Evolutionary conservation across 2,797 vertebrate genomes (phyloP), one percentile per base, ranked within the genome.

Genomic region (Eulemur mongoz): DNA sequence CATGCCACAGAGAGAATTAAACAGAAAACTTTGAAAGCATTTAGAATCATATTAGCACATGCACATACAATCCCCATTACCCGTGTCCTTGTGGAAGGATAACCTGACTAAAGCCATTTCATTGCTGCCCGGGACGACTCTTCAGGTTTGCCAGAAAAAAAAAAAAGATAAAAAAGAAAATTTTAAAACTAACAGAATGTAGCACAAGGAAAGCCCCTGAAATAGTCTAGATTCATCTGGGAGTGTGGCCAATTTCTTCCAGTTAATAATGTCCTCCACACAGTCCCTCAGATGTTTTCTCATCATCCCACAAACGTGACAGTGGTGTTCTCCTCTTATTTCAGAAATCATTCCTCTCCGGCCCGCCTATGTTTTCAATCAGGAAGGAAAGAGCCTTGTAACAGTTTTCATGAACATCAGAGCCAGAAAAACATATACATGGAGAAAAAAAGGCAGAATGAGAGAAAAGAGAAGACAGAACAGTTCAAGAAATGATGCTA

Each of bases 41-140:
- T 97, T 92, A 96, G 93, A 94, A 88, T 79, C 92, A 52, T 92
- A 94, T 97, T 96, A 97, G 92, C 95, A 85, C 93, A 87, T 82
- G 93, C 94, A 61, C 54, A 76, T 25, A 27, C 40, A 97, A 65
- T 27, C 40, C 25, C 75, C 52, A 82, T 54, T 13, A 63, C 80
- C 86, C 40, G 5, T 32, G 80, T 90, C 63, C 69, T 96, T 70
- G 80, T 72, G 57, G 89, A 94, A 92, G n/a, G 50, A 90, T 43
- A 93, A 89, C 17, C 17, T 52, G 59, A 94, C 54, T 48, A 90
- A 78, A 50, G 25, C 67, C 54, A 54, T 76, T 91, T 91, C 65
- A 61, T 87, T 81, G 91, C 94, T 91, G 40, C 40, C 50, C 13
- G 45, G 22, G 5, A 93, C 18, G 82, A 63, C 25, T 59, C n/a